Conservation (phyloP, 2,888 invertebrate species). For the Thera obeliscata region DNA sequence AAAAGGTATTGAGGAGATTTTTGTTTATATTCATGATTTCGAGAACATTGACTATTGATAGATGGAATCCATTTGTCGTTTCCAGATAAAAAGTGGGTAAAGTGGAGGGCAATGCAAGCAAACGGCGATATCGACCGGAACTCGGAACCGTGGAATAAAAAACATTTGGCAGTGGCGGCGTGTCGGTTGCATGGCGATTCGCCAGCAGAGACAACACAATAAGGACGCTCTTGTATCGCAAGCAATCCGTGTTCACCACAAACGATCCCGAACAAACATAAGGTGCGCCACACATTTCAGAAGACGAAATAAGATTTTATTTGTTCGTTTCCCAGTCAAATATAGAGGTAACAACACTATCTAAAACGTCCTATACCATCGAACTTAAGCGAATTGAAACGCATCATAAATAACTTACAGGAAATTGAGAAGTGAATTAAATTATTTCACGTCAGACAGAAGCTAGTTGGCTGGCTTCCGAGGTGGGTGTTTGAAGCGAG, state of each 20-base stretch:
- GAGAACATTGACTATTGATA: background rate
- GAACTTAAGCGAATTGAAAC: conserved; percentile 33
- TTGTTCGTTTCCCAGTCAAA: background rate
- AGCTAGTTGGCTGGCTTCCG: conserved; percentile 50
- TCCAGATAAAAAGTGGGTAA: conserved; percentile 36
- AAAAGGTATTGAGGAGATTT: no score
- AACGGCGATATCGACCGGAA: conserved; percentile 72
- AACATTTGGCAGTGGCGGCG: conserved; percentile 64
- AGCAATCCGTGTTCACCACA: conserved; percentile 73
- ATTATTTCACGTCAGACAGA: conserved; percentile 53
- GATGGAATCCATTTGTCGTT: conserved; percentile 34
- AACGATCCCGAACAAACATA: conserved; percentile 55
- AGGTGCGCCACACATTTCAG: conserved; percentile 19
- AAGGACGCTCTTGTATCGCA: conserved; percentile 72
- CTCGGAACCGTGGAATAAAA: conserved; percentile 59
- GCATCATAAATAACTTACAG: conserved; percentile 44
- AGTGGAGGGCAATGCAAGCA: conserved; percentile 56
- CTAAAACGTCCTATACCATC: conserved; percentile 9
- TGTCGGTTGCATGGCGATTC: conserved; percentile 65
- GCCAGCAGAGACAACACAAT: conserved; percentile 78
- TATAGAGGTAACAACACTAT: conserved; percentile 13
- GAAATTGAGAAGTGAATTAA: conserved; percentile 48
- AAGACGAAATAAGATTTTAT: conserved; percentile 22
- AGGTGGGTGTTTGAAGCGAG: conserved; percentile 63
- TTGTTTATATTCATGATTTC: conserved; percentile 7